These are phyloP conservation scores for Morphnarchus princeps DNA, from an alignment of 2,113 vertebrate species.

Conservation along the genomic window DNA sequence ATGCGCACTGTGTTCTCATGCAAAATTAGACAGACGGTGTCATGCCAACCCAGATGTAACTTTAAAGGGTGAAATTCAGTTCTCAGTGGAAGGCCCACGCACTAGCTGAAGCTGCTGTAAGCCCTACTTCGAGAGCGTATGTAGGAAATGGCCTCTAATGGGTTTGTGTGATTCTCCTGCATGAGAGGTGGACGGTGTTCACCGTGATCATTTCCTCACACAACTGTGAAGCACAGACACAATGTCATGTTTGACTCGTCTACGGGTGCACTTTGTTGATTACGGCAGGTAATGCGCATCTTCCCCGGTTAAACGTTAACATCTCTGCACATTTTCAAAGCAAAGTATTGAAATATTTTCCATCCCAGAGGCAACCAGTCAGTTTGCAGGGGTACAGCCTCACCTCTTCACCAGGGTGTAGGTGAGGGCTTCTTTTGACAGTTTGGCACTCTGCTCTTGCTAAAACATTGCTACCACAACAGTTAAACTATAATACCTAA, in stretches of 20 bases:
- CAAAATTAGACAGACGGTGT: neutral
- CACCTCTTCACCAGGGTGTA: neutral
- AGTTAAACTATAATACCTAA: neutral
- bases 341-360: neutral
- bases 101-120: neutral
- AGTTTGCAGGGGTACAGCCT: neutral
- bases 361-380: neutral
- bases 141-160: neutral
- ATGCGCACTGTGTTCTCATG: neutral
- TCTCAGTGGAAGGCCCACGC: fast-evolving
- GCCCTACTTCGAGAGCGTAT: neutral
- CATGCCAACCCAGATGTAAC: neutral
- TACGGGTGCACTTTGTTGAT: neutral
- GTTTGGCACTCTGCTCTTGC: neutral
- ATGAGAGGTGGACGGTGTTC: fast-evolving
- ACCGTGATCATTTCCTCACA: neutral
- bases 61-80: neutral
- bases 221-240: neutral
- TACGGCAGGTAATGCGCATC: neutral
- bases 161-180: neutral
- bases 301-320: neutral
- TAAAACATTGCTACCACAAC: neutral
- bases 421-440: neutral
- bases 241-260: neutral
- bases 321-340: neutral